phyloP scores from a whole-genome alignment of 2,113 vertebrate species.

The Ctenomys sociabilis region DNA sequence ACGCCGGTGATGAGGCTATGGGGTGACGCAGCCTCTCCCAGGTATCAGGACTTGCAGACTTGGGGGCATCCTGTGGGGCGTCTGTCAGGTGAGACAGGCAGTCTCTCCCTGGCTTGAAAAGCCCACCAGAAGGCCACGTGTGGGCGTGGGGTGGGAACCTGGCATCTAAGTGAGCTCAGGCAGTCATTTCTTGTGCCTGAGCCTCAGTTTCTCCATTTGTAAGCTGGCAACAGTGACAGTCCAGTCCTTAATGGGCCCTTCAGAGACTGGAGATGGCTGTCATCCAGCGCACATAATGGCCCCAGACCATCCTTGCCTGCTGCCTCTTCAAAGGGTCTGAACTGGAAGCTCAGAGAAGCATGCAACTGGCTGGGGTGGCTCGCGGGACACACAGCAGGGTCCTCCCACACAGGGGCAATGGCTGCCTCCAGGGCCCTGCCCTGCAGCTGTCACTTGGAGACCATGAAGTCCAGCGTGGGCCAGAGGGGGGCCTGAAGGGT shows the following conservation, averaged over 20 bases:
- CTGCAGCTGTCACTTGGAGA: fast-evolving
- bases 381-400: background rate
- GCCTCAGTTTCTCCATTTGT: conserved; percentile 8
- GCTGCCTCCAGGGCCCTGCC: too few species aligned
- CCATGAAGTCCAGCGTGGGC: fast-evolving
- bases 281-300: fast-evolving
- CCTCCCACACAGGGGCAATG: fast-evolving
- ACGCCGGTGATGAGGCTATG: fast-evolving
- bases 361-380: fast-evolving
- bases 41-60: fast-evolving
- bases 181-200: fast-evolving
- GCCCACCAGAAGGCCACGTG: background rate
- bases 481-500: background rate
- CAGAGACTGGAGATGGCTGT: fast-evolving
- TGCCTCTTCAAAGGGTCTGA: background rate
- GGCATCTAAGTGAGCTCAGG: background rate
- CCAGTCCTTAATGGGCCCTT: background rate
- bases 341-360: fast-evolving
- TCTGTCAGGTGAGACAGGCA: fast-evolving
- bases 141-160: background rate
- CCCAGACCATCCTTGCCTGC: background rate
- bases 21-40: background rate
- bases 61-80: fast-evolving
- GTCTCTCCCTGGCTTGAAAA: background rate
- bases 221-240: fast-evolving